These are phyloP conservation scores for Drosophila histrio DNA, from an alignment of 2,888 invertebrate genomes.

Conservation along the genomic window DNA sequence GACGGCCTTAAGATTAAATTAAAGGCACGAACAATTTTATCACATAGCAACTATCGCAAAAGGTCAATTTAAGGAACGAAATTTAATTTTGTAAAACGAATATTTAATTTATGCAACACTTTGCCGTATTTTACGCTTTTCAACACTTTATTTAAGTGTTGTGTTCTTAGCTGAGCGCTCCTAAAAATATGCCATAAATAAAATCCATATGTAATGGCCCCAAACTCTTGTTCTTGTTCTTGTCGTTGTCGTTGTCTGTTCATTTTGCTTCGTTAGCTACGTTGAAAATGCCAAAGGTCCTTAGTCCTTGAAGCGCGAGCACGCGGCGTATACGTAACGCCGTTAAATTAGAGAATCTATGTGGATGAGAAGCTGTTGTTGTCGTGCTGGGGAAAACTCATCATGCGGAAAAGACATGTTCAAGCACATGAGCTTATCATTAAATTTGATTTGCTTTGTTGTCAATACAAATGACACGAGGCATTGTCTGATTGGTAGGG, in stretches of 20 bases:
- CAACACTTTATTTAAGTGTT: slow-evolving; percentile 58
- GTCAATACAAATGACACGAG: slow-evolving; percentile 38
- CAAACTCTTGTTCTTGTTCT: slow-evolving; percentile 14
- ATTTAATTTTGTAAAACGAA: slow-evolving; percentile 30
- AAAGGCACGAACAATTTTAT: slow-evolving; percentile 54
- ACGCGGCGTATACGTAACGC: slow-evolving; percentile 57
- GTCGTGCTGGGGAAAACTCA: slow-evolving; percentile 47
- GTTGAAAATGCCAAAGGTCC: slow-evolving; percentile 50
- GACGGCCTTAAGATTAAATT: slow-evolving; percentile 72
- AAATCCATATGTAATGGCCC: slow-evolving; percentile 59
- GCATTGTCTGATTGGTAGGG: slow-evolving; percentile 24
- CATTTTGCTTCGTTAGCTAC: slow-evolving; percentile 69
- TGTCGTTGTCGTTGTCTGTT: slow-evolving; percentile 35
- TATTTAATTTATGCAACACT: slow-evolving; percentile 43
- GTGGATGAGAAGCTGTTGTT: slow-evolving; percentile 45
- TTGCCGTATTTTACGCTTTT: slow-evolving; percentile 7
- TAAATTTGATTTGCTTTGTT: slow-evolving; percentile 75
- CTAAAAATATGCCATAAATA: slow-evolving; percentile 77
- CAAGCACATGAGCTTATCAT: slow-evolving; percentile 70
- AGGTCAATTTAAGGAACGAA: slow-evolving; percentile 25
- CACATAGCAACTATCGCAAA: slow-evolving; percentile 41
- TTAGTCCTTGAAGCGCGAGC: slow-evolving; percentile 22
- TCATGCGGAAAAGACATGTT: slow-evolving; percentile 68
- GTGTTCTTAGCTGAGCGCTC: slow-evolving; percentile 43
- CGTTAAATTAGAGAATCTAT: slow-evolving; percentile 66